Percentiles rank a stretch among this genome's conserved stretches.
phyloP scores from a whole-genome alignment of 2,888 invertebrate species.

The Eristalis intricaria region DNA sequence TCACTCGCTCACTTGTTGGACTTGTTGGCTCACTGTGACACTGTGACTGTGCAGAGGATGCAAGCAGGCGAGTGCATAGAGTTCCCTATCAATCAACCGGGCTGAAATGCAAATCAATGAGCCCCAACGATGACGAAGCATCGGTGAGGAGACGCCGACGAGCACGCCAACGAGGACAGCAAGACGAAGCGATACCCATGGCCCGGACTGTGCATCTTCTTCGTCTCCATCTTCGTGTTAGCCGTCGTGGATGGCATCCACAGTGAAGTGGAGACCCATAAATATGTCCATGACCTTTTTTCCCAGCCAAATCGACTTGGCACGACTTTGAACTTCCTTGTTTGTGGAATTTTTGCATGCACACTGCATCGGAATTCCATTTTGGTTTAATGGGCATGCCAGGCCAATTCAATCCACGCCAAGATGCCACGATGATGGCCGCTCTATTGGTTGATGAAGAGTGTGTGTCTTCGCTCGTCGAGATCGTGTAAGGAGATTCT shows the following conservation, averaged over 20 bases:
- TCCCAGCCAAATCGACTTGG: slow-evolving; percentile 71
- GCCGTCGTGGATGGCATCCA: slow-evolving; percentile 32
- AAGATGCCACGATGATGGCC: neutral
- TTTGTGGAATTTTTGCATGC: slow-evolving; percentile 71
- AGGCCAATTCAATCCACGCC: neutral
- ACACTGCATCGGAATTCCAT: slow-evolving; percentile 66
- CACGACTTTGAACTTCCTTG: slow-evolving; percentile 74
- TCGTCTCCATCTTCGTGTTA: neutral
- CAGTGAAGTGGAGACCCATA: slow-evolving; percentile 27
- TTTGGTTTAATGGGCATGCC: slow-evolving; percentile 48
- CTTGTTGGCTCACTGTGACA: too few species aligned
- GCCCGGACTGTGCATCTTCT: neutral
- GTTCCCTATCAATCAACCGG: slow-evolving; percentile 64
- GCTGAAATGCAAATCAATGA: slow-evolving; percentile 62
- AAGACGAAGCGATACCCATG: neutral
- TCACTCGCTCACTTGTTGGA: too few species aligned
- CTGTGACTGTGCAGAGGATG: neutral
- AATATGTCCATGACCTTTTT: slow-evolving; percentile 73
- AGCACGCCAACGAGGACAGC: neutral
- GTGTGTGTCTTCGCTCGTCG: neutral
- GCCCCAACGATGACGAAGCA: neutral
- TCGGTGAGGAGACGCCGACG: neutral
- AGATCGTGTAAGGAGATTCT: neutral
- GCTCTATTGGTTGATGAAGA: neutral
- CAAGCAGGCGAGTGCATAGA: slow-evolving; percentile 13